Conservation (phyloP, 1,140 invertebrate species). For the Drosophila carrolli region DNA sequence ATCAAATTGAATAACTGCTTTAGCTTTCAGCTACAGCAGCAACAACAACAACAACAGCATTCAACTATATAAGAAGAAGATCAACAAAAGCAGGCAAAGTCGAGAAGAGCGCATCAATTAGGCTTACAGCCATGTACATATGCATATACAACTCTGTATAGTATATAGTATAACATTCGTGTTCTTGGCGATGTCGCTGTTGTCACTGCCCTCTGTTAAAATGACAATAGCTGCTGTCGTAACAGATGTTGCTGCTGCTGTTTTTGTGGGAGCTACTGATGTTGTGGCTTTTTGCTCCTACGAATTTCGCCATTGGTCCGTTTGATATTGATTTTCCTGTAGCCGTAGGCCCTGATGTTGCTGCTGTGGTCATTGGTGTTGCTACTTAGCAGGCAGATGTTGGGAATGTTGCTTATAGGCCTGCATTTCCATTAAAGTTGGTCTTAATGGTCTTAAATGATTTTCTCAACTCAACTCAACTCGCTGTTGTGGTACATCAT, state of each 20-base stretch:
- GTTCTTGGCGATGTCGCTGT: slow-evolving; percentile 18
- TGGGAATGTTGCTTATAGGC: background rate
- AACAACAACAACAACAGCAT: slow-evolving; percentile 14
- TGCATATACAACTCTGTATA: background rate
- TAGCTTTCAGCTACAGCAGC: slow-evolving; percentile 23
- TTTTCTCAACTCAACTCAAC: too few species aligned
- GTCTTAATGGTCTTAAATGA: too few species aligned
- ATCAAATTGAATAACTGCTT: slow-evolving; percentile 61
- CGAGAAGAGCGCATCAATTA: slow-evolving; percentile 40
- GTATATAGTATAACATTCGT: slow-evolving; percentile 14
- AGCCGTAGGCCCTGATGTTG: background rate
- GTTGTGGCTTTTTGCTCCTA: slow-evolving; percentile 2
- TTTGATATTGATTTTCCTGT: slow-evolving; percentile 7
- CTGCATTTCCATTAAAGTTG: background rate
- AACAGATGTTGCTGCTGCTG: background rate
- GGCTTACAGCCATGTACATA: slow-evolving; percentile 26
- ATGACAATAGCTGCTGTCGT: background rate
- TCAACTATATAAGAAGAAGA: slow-evolving; percentile 34
- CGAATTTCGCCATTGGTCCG: background rate
- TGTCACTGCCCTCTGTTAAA: slow-evolving; percentile 3
- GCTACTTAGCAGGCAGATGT: slow-evolving; percentile 13
- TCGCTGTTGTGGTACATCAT: too few species aligned
- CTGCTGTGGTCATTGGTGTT: slow-evolving; percentile 17
- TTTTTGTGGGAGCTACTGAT: background rate
- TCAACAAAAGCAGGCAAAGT: slow-evolving; percentile 24